These are phyloP conservation scores for Macroglossus sobrinus DNA, from an alignment of 2,113 vertebrate species.

Conservation along the genomic window DNA sequence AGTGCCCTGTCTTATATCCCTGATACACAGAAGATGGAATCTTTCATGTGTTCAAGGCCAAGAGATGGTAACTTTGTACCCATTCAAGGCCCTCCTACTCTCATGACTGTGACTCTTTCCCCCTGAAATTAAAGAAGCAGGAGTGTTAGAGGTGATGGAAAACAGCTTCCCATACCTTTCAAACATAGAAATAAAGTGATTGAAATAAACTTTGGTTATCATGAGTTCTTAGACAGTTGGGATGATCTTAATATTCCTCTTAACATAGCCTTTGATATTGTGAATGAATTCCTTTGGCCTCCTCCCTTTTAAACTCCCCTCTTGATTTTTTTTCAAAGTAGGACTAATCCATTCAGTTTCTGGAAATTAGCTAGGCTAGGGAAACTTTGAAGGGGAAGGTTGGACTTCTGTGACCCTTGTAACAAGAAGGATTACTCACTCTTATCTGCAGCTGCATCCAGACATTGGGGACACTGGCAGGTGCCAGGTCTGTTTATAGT, in stretches of 20 bases:
- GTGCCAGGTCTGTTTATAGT: constrained; percentile 42
- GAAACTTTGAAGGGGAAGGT: neutral
- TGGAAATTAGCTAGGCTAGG: neutral
- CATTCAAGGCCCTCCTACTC: neutral
- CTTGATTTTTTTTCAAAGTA: neutral
- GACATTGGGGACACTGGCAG: neutral
- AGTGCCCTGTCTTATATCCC: neutral
- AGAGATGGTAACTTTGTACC: neutral
- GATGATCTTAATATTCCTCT: neutral
- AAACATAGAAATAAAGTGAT: neutral
- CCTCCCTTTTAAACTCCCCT: neutral
- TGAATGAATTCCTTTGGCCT: neutral
- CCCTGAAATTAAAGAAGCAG: neutral
- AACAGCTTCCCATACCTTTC: neutral
- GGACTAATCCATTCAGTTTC: neutral
- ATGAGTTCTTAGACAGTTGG: neutral
- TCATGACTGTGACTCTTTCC: neutral
- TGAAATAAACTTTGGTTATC: neutral
- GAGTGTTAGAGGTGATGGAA: neutral
- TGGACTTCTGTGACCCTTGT: neutral
- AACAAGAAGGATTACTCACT: neutral
- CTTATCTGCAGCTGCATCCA: neutral
- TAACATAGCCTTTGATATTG: neutral
- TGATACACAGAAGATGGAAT: neutral
- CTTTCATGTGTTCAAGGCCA: neutral